phyloP scores from a whole-genome alignment of 2,888 invertebrate genomes.

The Drosophila buzzatii region DNA sequence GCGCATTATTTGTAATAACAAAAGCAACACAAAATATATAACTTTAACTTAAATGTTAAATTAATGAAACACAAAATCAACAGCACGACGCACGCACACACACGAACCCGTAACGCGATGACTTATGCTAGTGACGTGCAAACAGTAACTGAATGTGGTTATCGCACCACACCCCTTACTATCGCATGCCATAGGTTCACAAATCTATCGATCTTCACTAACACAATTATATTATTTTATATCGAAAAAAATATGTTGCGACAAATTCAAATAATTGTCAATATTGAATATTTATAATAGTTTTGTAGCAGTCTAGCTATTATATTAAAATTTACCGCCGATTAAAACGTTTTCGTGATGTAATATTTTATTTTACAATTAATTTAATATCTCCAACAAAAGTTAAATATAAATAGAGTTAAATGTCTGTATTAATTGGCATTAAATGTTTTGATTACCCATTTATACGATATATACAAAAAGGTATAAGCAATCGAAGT shows the following conservation, averaged over 20 bases:
- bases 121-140: constrained; percentile 60
- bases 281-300: background rate
- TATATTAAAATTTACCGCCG: background rate
- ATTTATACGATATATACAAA: background rate
- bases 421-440: background rate
- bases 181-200: background rate
- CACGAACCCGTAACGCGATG: constrained; percentile 73
- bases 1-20: constrained; percentile 64
- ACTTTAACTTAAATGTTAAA: constrained; percentile 68
- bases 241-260: background rate
- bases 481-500: background rate
- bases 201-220: constrained; percentile 27
- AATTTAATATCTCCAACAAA: too few relatives aligned
- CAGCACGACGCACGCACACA: constrained; percentile 45
- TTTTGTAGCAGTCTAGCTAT: background rate
- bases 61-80: constrained; percentile 64
- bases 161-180: constrained; percentile 60
- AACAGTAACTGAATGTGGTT: constrained; percentile 40
- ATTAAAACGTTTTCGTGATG: background rate
- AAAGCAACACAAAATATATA: constrained; percentile 60
- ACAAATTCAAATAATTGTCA: background rate
- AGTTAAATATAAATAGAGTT: background rate
- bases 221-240: background rate
- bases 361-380: background rate
- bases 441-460: background rate